These are phyloP conservation scores for Torymus texanus DNA, from an alignment of 2,888 invertebrate species.

Conservation along the genomic window DNA sequence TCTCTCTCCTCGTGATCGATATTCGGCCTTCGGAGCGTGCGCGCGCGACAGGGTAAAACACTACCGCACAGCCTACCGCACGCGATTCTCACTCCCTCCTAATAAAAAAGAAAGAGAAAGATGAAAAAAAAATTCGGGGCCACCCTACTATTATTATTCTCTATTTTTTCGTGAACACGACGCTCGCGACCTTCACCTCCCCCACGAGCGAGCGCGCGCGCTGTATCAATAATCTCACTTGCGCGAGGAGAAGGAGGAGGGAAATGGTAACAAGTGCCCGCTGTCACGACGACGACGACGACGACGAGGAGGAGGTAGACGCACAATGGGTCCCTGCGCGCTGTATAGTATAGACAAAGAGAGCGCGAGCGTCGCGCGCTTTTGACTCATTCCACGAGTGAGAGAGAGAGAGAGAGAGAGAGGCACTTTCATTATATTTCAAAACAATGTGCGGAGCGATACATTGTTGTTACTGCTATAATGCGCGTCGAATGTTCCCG, in stretches of 20 bases:
- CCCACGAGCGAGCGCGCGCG: not conserved
- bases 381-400: not conserved
- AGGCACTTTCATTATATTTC: too few species aligned
- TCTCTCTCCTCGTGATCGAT: conserved; percentile 24
- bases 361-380: not conserved
- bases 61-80: not conserved
- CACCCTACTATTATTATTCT: not conserved
- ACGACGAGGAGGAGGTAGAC: not conserved
- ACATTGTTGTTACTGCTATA: too few species aligned
- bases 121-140: too few species aligned
- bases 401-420: not conserved
- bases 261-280: conserved; percentile 47
- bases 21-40: conserved; percentile 13
- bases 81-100: not conserved
- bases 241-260: not conserved
- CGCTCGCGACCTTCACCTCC: too few species aligned
- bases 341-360: conserved; percentile 15
- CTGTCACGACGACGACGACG: conserved; percentile 21
- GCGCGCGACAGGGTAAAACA: not conserved
- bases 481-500: too few species aligned
- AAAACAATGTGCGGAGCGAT: too few species aligned
- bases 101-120: not conserved
- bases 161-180: not conserved
- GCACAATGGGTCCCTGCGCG: conserved; percentile 12
- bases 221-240: conserved; percentile 33